phyloP scores from a whole-genome alignment of 92 coral and sea anemone species.

The Heteractis magnifica region DNA sequence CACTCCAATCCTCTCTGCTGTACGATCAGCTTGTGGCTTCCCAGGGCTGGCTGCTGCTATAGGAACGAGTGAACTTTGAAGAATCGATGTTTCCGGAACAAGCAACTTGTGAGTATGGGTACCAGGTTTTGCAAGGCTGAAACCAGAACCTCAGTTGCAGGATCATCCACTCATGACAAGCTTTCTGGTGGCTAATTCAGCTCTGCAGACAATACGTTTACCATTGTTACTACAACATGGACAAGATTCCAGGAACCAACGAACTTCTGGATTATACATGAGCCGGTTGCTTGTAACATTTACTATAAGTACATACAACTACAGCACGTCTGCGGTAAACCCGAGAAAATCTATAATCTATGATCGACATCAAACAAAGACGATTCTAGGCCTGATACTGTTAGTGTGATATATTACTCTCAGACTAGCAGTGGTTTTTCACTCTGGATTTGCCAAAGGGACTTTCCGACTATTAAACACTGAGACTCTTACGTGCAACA shows the following conservation, averaged over 20 bases:
- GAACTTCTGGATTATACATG: no score
- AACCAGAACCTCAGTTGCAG: not conserved
- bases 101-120: no score
- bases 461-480: not conserved
- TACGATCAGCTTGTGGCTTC: not conserved
- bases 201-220: not conserved
- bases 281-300: no score
- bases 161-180: not conserved
- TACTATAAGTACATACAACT: no score
- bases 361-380: no score
- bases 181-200: not conserved
- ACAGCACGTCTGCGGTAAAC: no score
- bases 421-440: not conserved
- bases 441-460: not conserved
- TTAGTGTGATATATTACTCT: not conserved
- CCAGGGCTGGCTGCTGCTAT: not conserved
- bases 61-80: not conserved
- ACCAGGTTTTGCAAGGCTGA: not conserved
- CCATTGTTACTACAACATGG: no score
- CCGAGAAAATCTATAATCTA: no score
- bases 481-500: not conserved
- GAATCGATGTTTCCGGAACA: not conserved
- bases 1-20: no score
- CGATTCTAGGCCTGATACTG: no score
- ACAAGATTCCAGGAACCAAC: no score